Evolutionary conservation across 1,140 invertebrate genomes (phyloP), one percentile per base, ranked within the genome.

Genomic region (Orussus abietinus): DNA sequence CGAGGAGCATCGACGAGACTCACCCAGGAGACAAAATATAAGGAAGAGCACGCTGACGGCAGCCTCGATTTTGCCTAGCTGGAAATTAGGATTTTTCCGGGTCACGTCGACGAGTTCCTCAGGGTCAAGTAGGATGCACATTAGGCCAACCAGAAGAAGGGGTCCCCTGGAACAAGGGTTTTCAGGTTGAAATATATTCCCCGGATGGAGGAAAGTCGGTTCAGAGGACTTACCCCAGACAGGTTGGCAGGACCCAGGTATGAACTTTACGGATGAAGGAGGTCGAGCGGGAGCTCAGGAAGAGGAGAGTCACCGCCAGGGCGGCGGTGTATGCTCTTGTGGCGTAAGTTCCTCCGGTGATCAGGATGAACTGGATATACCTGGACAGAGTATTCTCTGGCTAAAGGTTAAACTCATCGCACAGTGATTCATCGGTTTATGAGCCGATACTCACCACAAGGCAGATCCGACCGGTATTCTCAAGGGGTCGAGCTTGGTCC

Each of bases 311-410:
- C 13, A 89, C 72, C 11, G 91, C 86, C 33, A 95, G 75, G 38
- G 89, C 79, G 10, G 83, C 82, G 0, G 90, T 90, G 85, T 89
- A 94, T 18, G 93, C 72, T 15, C 91, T 74, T 19, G 85, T 82
- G 31, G 85, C 84, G 54, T 88, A 86, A 17, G 86, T 80, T 14
- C 89, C 87, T 30, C 80, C 71, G 15, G 81, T 80, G 47, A 87
- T 85, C 1, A 90, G 52, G 15, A 80, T 64, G 59, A 88, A 88
- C 54, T 90, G 86, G 1, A 85, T 28, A 48, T 86, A 84, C 54
- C 81, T 73, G 14, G 74, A 54, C 77, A 77, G 80, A 15, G 65
- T 53, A 9, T n/a, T n/a, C n/a, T n/a, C n/a, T n/a, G n/a, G n/a
- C n/a, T n/a, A n/a, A n/a, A 14, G 5, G 13, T 3, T 20, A 6